Percentiles rank a stretch among this genome's conserved stretches.
phyloP scores from a whole-genome alignment of 2,113 vertebrate genomes.

The Platysteira castanea region DNA sequence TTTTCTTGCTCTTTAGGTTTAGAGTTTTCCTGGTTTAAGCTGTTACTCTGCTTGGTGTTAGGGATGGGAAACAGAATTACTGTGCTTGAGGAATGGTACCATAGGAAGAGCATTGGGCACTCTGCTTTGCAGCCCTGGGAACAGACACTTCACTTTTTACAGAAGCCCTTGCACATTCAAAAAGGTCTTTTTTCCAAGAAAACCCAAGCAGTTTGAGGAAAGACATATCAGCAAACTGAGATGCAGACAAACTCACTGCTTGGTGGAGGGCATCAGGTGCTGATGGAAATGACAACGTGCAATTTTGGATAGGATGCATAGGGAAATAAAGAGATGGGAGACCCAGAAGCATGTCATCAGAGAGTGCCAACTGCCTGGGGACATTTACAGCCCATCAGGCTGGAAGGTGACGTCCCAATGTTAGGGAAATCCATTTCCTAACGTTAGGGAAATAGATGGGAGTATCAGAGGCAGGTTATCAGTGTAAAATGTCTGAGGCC shows the following conservation, averaged over 20 bases:
- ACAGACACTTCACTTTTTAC: neutral
- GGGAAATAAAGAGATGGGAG: neutral
- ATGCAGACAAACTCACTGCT: neutral
- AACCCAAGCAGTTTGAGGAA: neutral
- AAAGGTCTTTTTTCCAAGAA: neutral
- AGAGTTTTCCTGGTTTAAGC: neutral
- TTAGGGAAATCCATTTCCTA: no score
- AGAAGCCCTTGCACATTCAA: neutral
- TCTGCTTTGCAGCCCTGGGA: neutral
- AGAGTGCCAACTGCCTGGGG: neutral
- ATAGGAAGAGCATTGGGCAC: neutral
- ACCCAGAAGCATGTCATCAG: neutral
- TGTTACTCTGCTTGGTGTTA: neutral
- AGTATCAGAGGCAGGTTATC: neutral
- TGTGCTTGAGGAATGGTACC: neutral
- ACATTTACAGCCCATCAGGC: neutral
- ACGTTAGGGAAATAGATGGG: neutral
- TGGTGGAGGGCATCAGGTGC: neutral
- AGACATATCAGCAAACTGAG: neutral
- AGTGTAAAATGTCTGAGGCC: neutral
- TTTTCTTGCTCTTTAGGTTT: neutral
- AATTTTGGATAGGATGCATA: neutral
- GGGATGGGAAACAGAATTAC: neutral
- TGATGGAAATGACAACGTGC: neutral
- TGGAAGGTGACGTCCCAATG: neutral